A percentile compares a stretch with the other conserved stretches of the same genome.
These are phyloP conservation scores for Gymnothorax reevesii DNA, from an alignment of 2,797 vertebrate species.

Conservation along the genomic window DNA sequence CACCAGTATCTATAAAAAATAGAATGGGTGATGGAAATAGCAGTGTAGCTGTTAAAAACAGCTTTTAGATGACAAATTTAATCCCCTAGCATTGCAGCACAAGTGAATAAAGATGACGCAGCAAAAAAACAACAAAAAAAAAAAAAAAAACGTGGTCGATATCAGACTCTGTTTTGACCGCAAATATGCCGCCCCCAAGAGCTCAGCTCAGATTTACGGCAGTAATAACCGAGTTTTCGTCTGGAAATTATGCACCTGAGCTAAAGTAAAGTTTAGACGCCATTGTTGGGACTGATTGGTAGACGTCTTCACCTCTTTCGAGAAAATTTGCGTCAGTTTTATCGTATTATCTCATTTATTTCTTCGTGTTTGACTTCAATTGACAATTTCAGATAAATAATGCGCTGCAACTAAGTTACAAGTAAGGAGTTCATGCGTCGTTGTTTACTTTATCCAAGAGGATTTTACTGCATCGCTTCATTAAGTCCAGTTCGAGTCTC, in stretches of 20 bases:
- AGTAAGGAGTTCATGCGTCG: too few relatives aligned
- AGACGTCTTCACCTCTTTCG: too few relatives aligned
- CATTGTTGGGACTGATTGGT: too few relatives aligned
- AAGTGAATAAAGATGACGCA: not conserved
- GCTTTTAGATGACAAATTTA: not conserved
- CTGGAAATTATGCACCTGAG: not conserved
- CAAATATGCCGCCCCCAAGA: not conserved
- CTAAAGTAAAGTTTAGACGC: too few relatives aligned
- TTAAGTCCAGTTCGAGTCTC: too few relatives aligned
- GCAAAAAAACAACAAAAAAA: not conserved
- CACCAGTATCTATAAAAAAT: not conserved
- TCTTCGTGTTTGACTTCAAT: too few relatives aligned
- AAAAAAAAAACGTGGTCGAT: not conserved
- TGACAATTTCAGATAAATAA: too few relatives aligned
- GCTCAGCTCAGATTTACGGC: not conserved
- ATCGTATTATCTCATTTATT: too few relatives aligned
- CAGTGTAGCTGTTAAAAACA: not conserved
- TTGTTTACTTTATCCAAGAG: too few relatives aligned
- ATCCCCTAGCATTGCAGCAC: not conserved
- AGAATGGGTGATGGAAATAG: constrained; percentile 9
- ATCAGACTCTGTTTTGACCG: not conserved
- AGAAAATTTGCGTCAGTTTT: too few relatives aligned
- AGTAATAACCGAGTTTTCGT: not conserved
- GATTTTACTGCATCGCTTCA: too few relatives aligned
- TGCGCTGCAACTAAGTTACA: too few relatives aligned